Evolutionary conservation across 37 sponge, comb jelly and placozoan genomes (phyloP).

Genomic region (Sycon ciliatum): DNA sequence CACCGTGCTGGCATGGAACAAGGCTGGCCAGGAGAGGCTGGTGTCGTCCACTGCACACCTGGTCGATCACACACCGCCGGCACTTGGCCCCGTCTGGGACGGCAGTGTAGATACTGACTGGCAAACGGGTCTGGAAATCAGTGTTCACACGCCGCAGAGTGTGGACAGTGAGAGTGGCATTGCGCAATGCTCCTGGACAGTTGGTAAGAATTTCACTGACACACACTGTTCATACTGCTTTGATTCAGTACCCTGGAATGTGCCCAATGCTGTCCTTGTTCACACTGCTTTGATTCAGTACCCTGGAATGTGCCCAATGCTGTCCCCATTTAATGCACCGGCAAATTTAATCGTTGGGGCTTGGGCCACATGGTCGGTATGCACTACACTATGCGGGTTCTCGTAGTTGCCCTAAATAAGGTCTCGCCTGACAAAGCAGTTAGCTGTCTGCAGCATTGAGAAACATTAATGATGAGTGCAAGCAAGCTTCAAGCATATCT

Average conservation of each 20-base stretch:
- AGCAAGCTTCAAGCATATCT: no score
- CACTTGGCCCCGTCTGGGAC: constrained; percentile 18
- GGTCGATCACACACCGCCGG: constrained; percentile 57
- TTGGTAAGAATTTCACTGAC: constrained; percentile 41
- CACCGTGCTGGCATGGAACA: constrained; percentile 40
- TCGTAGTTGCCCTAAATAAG: no score
- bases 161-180: constrained; percentile 58
- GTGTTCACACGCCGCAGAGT: constrained; percentile 26
- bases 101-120: constrained; percentile 42
- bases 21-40: constrained; percentile 35
- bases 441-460: no score
- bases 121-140: constrained; percentile 17
- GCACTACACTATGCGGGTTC: no score
- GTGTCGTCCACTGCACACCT: constrained; percentile 28
- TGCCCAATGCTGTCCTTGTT: no score
- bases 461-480: no score
- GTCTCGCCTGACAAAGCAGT: no score
- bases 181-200: constrained; percentile 30
- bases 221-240: not conserved
- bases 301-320: no score
- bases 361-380: no score
- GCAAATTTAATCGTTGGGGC: no score
- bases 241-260: no score
- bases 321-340: no score
- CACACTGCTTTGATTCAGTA: not conserved